phyloP scores from a whole-genome alignment of 2,113 vertebrate genomes.

The Octodon degus region DNA sequence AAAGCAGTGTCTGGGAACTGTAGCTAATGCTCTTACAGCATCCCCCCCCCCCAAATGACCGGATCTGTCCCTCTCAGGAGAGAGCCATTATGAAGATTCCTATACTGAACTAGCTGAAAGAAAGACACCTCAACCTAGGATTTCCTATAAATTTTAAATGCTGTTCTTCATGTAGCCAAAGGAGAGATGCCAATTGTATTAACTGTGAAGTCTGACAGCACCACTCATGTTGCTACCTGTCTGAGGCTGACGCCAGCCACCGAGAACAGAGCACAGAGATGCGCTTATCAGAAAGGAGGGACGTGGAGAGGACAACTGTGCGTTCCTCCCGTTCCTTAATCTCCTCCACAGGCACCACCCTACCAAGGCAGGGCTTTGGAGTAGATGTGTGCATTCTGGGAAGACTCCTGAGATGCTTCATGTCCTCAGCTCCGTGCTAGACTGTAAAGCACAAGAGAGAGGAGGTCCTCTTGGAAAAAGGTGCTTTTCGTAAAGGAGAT shows the following conservation, averaged over 20 bases:
- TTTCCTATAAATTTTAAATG: not conserved
- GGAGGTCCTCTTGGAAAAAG: not conserved
- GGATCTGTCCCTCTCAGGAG: not conserved
- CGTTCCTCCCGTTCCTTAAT: not conserved
- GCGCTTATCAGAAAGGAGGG: not conserved
- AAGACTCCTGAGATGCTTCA: not conserved
- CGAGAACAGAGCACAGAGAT: not conserved
- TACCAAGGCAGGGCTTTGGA: not conserved
- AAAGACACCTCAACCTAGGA: not conserved
- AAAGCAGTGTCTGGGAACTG: not conserved
- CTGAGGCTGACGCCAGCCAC: not conserved
- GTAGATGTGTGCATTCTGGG: not conserved
- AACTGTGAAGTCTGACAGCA: not conserved
- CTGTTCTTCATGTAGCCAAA: not conserved
- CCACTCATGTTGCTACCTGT: not conserved
- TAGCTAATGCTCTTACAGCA: not conserved
- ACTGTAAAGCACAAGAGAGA: not conserved
- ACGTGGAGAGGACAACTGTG: not conserved
- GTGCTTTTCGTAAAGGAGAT: not conserved
- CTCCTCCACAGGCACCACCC: not conserved
- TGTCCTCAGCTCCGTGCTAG: not conserved
- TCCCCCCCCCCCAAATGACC: not conserved
- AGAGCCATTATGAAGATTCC: not conserved
- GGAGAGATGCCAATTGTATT: not conserved
- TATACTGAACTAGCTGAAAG: not conserved